These are phyloP conservation scores for Cladopsammia gracilis DNA, from an alignment of 64 coral and sea anemone genomes.

Conservation along the genomic window DNA sequence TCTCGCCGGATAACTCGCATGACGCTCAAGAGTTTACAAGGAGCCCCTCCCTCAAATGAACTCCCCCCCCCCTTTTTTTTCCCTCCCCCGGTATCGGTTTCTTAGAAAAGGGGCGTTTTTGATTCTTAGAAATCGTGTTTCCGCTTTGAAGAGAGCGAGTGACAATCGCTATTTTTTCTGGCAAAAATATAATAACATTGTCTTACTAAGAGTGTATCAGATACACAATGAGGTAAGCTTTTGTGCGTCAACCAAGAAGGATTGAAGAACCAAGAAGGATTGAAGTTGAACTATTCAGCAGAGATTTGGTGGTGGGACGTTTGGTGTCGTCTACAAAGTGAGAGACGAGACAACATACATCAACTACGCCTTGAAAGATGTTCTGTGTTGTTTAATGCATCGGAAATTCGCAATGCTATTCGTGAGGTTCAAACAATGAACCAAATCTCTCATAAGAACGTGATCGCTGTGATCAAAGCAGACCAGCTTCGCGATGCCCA, in stretches of 20 bases:
- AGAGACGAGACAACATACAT: neutral
- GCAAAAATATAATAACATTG: no score
- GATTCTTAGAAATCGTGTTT: no score
- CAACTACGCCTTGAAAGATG: conserved; percentile 17
- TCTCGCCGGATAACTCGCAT: no score
- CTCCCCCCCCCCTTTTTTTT: no score
- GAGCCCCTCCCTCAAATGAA: no score
- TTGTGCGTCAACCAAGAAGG: neutral
- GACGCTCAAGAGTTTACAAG: no score
- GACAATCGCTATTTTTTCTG: no score
- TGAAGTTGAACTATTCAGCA: neutral
- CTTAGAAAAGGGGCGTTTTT: no score
- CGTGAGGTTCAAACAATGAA: neutral
- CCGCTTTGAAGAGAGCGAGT: no score
- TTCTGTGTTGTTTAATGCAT: neutral
- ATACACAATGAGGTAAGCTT: neutral
- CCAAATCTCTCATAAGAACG: neutral
- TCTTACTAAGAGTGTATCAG: no score
- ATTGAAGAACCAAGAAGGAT: no score
- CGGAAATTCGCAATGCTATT: neutral
- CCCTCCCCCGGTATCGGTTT: no score
- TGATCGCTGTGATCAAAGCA: neutral
- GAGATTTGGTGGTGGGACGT: neutral
- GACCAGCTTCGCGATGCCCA: neutral
- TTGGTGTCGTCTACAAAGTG: neutral